Percentiles rank a stretch among this genome's conserved stretches.
phyloP scores from a whole-genome alignment of 1,140 invertebrate genomes.

The Neodiprion fabricii region DNA sequence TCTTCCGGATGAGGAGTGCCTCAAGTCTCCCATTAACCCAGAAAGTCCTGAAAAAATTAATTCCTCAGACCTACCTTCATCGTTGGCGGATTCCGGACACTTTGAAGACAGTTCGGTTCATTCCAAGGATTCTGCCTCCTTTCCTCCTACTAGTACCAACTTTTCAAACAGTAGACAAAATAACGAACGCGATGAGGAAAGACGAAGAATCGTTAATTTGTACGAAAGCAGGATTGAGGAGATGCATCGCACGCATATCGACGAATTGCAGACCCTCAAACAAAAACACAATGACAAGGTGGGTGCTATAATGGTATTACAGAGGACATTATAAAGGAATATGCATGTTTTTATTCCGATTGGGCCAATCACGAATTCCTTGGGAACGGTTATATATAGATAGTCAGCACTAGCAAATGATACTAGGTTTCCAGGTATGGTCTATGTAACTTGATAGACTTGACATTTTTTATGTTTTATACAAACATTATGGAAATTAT shows the following conservation, averaged over 20 bases:
- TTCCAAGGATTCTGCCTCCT: slow-evolving; percentile 72
- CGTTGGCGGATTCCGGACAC: slow-evolving; percentile 84
- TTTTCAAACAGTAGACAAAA: slow-evolving; percentile 8
- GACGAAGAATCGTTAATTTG: slow-evolving; percentile 70
- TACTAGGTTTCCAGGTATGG: no score
- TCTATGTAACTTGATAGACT: no score
- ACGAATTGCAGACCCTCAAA: slow-evolving; percentile 74
- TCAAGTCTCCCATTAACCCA: slow-evolving; percentile 28
- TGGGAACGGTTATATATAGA: no score
- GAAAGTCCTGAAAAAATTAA: slow-evolving; percentile 38
- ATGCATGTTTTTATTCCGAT: not conserved
- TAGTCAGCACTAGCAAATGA: no score
- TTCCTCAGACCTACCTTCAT: slow-evolving; percentile 50
- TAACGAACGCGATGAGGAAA: slow-evolving; percentile 66
- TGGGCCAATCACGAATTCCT: no score
- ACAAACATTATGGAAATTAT: no score
- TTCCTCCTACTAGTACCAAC: slow-evolving; percentile 8
- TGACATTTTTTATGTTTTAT: no score
- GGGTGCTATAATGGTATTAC: slow-evolving; percentile 29
- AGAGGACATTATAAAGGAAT: slow-evolving; percentile 1
- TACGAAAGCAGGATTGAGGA: slow-evolving; percentile 78
- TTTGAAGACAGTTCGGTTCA: slow-evolving; percentile 82
- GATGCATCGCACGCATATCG: slow-evolving; percentile 71
- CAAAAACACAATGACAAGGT: slow-evolving; percentile 81
- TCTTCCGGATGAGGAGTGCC: slow-evolving; percentile 38